Evolutionary conservation across 2,797 vertebrate species (phyloP).

Genomic region (Scarus forsteni): DNA sequence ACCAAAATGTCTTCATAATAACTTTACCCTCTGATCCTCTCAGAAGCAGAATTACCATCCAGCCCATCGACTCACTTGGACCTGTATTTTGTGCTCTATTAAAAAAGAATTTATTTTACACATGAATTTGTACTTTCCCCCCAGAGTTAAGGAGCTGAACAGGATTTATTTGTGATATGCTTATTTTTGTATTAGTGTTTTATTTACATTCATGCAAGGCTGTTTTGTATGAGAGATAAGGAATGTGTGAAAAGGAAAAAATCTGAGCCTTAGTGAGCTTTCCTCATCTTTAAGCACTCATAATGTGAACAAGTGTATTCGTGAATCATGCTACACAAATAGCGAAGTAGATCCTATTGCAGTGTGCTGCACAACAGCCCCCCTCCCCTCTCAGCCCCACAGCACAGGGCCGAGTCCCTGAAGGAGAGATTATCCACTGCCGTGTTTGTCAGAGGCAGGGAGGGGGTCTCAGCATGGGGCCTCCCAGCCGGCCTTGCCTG

Average conservation of each 20-base stretch:
- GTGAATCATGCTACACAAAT: constrained; percentile 47
- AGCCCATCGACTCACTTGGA: constrained; percentile 41
- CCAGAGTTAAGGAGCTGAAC: constrained; percentile 5
- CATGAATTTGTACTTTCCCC: constrained; percentile 31
- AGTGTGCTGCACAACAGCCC: constrained; percentile 69
- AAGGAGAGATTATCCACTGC: constrained; percentile 85
- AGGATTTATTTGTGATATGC: no score
- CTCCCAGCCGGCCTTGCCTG: constrained; percentile 77
- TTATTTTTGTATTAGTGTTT: no score
- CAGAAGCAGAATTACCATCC: constrained; percentile 35
- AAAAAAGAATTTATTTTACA: constrained; percentile 42
- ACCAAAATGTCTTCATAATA: constrained; percentile 25
- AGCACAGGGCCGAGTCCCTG: constrained; percentile 81
- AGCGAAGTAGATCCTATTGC: constrained; percentile 67
- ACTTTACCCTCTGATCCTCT: constrained; percentile 30
- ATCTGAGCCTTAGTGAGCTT: constrained; percentile 21
- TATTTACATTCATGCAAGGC: no score
- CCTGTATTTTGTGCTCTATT: constrained; percentile 41
- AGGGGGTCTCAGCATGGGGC: constrained; percentile 84
- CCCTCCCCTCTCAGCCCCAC: constrained; percentile 78
- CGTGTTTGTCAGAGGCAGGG: constrained; percentile 83
- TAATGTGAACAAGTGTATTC: constrained; percentile 51
- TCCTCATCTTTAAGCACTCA: constrained; percentile 19
- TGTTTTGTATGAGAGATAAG: background rate
- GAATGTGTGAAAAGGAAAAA: constrained; percentile 17